These are phyloP conservation scores for Platalea minor DNA, from an alignment of 2,797 vertebrate genomes.

Conservation along the genomic window DNA sequence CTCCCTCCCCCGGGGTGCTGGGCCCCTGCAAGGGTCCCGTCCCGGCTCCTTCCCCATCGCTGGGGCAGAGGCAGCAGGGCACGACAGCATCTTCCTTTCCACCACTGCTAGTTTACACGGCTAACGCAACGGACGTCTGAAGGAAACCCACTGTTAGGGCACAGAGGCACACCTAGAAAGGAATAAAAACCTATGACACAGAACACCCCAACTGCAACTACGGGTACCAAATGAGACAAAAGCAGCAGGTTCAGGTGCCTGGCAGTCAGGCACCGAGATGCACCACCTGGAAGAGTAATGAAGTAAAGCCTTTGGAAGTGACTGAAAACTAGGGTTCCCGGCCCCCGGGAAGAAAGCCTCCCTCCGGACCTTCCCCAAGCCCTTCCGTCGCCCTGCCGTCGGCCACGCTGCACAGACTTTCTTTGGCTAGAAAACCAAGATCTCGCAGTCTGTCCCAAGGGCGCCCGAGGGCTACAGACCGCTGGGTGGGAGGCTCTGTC, in stretches of 20 bases:
- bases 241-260: constrained; percentile 59
- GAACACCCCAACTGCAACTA: constrained; percentile 56
- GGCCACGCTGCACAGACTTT: constrained; percentile 29
- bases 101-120: not conserved
- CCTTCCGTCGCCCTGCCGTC: not conserved
- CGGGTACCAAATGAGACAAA: constrained; percentile 60
- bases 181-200: constrained; percentile 60
- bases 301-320: constrained; percentile 56
- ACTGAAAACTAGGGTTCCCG: constrained; percentile 21
- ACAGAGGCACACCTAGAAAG: constrained; percentile 62
- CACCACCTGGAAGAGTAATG: constrained; percentile 56
- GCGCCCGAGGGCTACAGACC: not conserved
- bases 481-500: constrained; percentile 34
- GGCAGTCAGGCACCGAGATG: not conserved
- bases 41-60: not conserved
- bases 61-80: not conserved
- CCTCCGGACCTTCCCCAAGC: not conserved
- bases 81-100: not conserved
- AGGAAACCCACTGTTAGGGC: constrained; percentile 44
- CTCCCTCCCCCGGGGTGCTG: not conserved
- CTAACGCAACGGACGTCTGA: not conserved
- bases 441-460: constrained; percentile 15
- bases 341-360: constrained; percentile 27
- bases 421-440: constrained; percentile 46
- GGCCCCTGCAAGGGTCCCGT: not conserved